Evolutionary conservation across 2,797 vertebrate species (phyloP).

Genomic region (Allobates femoralis): DNA sequence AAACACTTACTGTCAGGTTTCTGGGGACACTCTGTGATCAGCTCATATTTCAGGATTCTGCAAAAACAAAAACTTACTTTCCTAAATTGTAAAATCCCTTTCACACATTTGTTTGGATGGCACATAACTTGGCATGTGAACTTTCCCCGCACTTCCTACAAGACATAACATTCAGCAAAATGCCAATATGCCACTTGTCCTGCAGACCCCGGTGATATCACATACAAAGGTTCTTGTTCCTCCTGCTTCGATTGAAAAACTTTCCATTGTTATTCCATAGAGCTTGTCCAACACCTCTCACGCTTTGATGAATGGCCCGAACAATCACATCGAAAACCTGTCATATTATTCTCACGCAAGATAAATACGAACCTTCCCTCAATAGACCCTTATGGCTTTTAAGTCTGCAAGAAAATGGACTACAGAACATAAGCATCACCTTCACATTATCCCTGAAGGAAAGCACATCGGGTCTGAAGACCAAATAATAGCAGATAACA

Average conservation of each 20-base stretch:
- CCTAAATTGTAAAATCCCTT: background rate
- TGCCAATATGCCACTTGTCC: background rate
- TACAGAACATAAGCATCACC: constrained; percentile 4
- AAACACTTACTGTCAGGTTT: too few relatives aligned
- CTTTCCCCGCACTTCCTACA: background rate
- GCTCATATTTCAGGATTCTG: background rate
- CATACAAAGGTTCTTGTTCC: background rate
- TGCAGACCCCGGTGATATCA: background rate
- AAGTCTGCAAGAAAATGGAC: constrained; percentile 26
- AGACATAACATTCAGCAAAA: background rate
- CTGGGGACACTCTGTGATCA: background rate
- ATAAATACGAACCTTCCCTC: constrained; percentile 43
- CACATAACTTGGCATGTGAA: background rate
- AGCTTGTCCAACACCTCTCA: background rate
- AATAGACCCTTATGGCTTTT: constrained; percentile 37
- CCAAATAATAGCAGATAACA: background rate
- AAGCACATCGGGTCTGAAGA: background rate
- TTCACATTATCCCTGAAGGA: constrained; percentile 17
- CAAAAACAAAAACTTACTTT: background rate
- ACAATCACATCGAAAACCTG: constrained; percentile 38
- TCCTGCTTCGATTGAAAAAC: constrained; percentile 9
- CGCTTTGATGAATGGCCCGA: constrained; percentile 38
- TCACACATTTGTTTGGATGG: background rate
- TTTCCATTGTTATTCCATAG: constrained; percentile 36
- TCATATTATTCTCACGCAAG: constrained; percentile 46